Base-by-base conservation (phyloP, 2,888 invertebrate species). In the Fabriciana adippe region DNA sequence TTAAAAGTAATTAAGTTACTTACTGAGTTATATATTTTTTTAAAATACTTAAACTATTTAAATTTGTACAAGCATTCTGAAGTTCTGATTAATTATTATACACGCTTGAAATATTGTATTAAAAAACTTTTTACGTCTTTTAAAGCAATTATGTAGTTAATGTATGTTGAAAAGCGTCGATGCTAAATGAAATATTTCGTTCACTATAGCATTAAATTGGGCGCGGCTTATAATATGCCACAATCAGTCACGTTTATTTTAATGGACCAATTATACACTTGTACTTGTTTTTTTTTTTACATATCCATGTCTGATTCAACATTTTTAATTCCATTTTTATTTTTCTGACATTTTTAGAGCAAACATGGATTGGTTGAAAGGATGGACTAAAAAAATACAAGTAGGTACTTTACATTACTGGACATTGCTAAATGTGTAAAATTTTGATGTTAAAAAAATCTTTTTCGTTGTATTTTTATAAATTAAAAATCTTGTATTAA, bases 171-270 rank as follows among this genome's bases (percentile, higher is more conserved):
- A 68, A 64, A 55, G 31, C 45, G 45, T 55, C 64, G 63, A 47
- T 15, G 16, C 54, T 45, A 54, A 57, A 60, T 56, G 68, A 60
- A 73, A 72, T 69, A 72, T 72, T 73, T 72, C 64, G 70, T 72
- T 67, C 70, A 68, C 70, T 51, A 14, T 57, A 64, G 69, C 76
- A 75, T 75, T 76, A 74, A 75, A 73, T 71, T 70, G 68, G 72
- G 74, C 67, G 69, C 68, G 73, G 66, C 78, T 77, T 79, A 79
- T 69, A 76, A 78, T 77, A 73, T 67, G 79, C 71, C 67, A 57
- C 67, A 55, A 69, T 72, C 53, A 60, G 69, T 69, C 72, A 73
- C 69, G 68, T 72, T 71, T 57, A 16, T 62, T 67, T 69, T 69
- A 71, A 67, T 71, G 71, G 64, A 64, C 69, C 59, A 69, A 69